Evolutionary conservation across 2,113 vertebrate species (phyloP), one percentile per base, ranked within the genome.

Genomic region (Pelvicachromis taeniatus): DNA sequence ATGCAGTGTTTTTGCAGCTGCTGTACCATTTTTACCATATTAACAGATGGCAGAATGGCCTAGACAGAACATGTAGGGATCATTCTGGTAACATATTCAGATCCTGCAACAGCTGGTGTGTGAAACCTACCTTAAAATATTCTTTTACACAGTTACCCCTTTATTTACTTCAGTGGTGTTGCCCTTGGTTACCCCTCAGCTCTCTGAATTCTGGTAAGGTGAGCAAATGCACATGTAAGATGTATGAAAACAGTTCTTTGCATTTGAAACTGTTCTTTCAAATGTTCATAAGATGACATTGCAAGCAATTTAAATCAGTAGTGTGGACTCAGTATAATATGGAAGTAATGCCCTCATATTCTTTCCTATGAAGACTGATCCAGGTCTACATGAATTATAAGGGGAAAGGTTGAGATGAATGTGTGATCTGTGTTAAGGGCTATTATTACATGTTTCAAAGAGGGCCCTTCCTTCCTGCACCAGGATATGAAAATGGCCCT

Each of bases 371-470:
- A 56, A 75, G 45, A 77, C 17, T 82, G 55, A 81, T 65, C 16
- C 78, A 79, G 70, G 38, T 81, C 40, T 83, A 45, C 45, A 38
- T 85, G 70, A 92, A 56, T 91, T 88, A 92, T 81, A 85, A 80
- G 84, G 58, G 55, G 50, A 50, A 70, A 83, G 77, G 73, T 33
- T 86, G 54, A 77, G 77, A 89, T 91, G 48, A 89, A 92, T 85
- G 81, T 55, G 29, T 82, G 6, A 59, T 45, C 73, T 84, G 70
- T 86, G 84, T 90, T 54, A 31, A 81, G 53, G 68, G 80, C 77
- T 91, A 80, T 88, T 80, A 93, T 95, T 89, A 86, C 83, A 89
- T 42, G 80, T 89, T 91, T 90, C 23, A 88, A 83, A 90, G 81
- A 82, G 2, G 9, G 5, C 78, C 68, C 88, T 81, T 70, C 79